Conservation (phyloP, 2,888 invertebrate genomes). For the Drosophila anomelani region DNA sequence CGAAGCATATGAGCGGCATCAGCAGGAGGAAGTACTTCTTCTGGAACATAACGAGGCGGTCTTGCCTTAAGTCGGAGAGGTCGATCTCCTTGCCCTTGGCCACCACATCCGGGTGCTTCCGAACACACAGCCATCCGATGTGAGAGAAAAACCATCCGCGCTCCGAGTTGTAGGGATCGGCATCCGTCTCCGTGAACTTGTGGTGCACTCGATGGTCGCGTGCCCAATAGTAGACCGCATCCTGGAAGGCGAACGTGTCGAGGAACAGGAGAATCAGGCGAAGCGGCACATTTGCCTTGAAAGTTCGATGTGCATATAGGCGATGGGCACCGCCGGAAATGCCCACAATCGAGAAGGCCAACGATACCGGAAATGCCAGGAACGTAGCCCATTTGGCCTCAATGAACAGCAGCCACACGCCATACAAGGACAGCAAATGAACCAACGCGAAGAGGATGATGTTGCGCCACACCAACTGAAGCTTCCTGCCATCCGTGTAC, state of each 20-base stretch:
- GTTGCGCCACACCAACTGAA: conserved; percentile 92
- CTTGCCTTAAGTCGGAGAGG: conserved; percentile 91
- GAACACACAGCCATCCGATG: conserved; percentile 96
- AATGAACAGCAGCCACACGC: conserved; percentile 89
- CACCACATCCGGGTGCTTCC: conserved; percentile 90
- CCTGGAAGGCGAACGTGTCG: conserved; percentile 96
- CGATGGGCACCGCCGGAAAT: conserved; percentile 99
- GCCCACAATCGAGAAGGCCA: conserved; percentile 86
- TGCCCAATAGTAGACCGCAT: conserved; percentile 91
- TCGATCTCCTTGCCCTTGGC: conserved; percentile 94
- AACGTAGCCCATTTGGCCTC: conserved; percentile 92
- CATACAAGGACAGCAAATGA: conserved; percentile 91
- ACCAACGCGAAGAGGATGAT: conserved; percentile 90
- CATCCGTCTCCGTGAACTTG: conserved; percentile 96
- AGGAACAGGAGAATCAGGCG: conserved; percentile 91
- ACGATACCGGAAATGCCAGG: conserved; percentile 82
- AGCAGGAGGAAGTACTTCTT: conserved; percentile 92
- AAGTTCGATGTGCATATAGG: conserved; percentile 97
- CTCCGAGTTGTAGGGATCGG: conserved; percentile 96
- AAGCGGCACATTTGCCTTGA: conserved; percentile 96
- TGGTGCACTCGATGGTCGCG: conserved; percentile 94
- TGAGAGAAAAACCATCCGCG: conserved; percentile 98
- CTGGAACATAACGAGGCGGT: conserved; percentile 94
- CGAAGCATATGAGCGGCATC: conserved; percentile 91
- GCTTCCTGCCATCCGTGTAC: conserved; percentile 86